Evolutionary conservation across 1,140 invertebrate genomes (phyloP).

Genomic region (Leptopilina clavipes): DNA sequence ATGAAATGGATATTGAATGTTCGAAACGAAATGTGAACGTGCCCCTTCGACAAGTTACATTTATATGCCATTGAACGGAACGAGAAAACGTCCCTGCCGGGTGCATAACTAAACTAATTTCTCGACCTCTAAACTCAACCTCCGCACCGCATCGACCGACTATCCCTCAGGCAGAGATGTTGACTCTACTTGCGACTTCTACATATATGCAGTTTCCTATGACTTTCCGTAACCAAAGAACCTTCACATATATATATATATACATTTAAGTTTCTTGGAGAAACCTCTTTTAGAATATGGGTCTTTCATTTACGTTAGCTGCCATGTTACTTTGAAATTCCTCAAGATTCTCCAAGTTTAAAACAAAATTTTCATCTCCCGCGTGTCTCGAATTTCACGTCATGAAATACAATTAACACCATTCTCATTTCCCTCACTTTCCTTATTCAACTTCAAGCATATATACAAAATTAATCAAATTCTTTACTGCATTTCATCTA

Average conservation of each 20-base stretch:
- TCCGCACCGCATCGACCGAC: slow-evolving; percentile 57
- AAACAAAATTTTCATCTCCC: slow-evolving; percentile 23
- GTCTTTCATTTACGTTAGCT: slow-evolving; percentile 19
- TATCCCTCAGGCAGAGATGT: slow-evolving; percentile 57
- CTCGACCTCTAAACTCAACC: slow-evolving; percentile 49
- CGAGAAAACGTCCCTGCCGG: slow-evolving; percentile 62
- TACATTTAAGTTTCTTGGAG: background rate
- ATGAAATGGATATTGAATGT: slow-evolving; percentile 34
- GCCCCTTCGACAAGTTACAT: slow-evolving; percentile 54
- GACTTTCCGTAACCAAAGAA: slow-evolving; percentile 13
- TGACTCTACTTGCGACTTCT: slow-evolving; percentile 58
- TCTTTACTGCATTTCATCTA: background rate
- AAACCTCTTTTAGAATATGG: background rate
- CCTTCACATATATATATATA: slow-evolving; percentile 1
- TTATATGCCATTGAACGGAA: slow-evolving; percentile 48
- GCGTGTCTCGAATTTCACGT: background rate
- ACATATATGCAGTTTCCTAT: slow-evolving; percentile 10
- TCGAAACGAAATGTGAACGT: slow-evolving; percentile 54
- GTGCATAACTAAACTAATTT: slow-evolving; percentile 72
- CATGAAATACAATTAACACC: slow-evolving; percentile 13
- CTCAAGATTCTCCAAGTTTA: slow-evolving; percentile 5
- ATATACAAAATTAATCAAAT: slow-evolving; percentile 1
- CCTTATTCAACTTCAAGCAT: background rate
- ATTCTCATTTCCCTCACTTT: background rate
- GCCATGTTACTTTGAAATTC: slow-evolving; percentile 2